Conservation (phyloP, 1,140 invertebrate genomes). For the Lordiphosa mommai region DNA sequence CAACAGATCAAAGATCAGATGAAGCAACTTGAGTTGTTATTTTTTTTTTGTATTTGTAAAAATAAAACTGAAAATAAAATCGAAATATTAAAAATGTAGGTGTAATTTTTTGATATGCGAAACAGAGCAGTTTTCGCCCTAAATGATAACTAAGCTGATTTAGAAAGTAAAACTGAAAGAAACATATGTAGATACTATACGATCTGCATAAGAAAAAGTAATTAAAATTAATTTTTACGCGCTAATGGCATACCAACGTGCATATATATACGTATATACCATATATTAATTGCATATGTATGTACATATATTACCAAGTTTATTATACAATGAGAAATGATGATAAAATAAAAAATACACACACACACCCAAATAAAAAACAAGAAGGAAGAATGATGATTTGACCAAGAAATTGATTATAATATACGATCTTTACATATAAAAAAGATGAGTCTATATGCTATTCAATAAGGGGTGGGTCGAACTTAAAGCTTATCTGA, state of each 20-base stretch:
- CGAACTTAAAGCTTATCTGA: too few species aligned
- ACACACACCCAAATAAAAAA: slow-evolving; percentile 35
- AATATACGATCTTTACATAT: not conserved
- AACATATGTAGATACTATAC: slow-evolving; percentile 67
- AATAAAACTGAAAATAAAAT: slow-evolving; percentile 18
- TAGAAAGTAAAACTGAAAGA: slow-evolving; percentile 32
- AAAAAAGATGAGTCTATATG: too few species aligned
- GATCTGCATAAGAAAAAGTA: slow-evolving; percentile 56
- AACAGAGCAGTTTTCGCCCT: slow-evolving; percentile 28
- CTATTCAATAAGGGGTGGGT: too few species aligned
- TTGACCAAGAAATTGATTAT: not conserved
- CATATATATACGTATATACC: slow-evolving; percentile 43
- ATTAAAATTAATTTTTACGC: slow-evolving; percentile 66
- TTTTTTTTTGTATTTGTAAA: slow-evolving; percentile 44
- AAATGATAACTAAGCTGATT: slow-evolving; percentile 58
- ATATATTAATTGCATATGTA: slow-evolving; percentile 4
- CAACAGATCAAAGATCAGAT: slow-evolving; percentile 52
- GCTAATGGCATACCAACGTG: slow-evolving; percentile 61
- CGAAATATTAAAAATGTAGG: slow-evolving; percentile 35
- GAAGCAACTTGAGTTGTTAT: slow-evolving; percentile 42
- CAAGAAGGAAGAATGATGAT: slow-evolving; percentile 5
- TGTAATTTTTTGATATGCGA: slow-evolving; percentile 61
- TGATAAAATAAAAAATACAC: slow-evolving; percentile 61
- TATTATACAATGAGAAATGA: slow-evolving; percentile 48
- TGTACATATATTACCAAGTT: slow-evolving; percentile 33